Evolutionary conservation across 2,113 vertebrate species (phyloP).

Genomic region (Lucifuga dentata): DNA sequence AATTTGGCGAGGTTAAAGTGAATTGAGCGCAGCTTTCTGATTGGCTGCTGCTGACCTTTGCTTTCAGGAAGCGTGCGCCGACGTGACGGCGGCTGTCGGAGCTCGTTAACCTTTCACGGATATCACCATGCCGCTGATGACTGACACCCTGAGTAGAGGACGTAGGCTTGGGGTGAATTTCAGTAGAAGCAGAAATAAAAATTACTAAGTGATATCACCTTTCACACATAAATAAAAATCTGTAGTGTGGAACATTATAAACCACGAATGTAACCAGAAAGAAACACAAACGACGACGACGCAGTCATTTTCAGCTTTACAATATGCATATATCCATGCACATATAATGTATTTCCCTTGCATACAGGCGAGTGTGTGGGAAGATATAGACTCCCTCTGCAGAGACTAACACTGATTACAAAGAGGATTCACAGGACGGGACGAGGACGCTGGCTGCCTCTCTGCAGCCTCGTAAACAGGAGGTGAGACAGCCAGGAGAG

Average conservation of each 20-base stretch:
- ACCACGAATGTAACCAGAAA: conserved; percentile 78
- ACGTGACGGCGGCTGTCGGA: too few relatives aligned
- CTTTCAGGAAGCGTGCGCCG: too few relatives aligned
- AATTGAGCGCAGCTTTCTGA: not conserved
- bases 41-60: too few relatives aligned
- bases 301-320: conserved; percentile 75
- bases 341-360: conserved; percentile 77
- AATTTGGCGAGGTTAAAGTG: conserved; percentile 1
- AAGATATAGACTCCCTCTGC: conserved; percentile 69
- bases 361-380: conserved; percentile 73
- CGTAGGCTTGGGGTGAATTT: conserved; percentile 71
- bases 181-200: conserved; percentile 64
- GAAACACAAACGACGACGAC: conserved; percentile 68
- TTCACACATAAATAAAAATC: conserved; percentile 80
- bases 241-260: conserved; percentile 68
- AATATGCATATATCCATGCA: conserved; percentile 85
- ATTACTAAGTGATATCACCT: conserved; percentile 64
- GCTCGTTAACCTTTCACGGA: conserved; percentile 60
- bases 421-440: conserved; percentile 65
- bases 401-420: conserved; percentile 79
- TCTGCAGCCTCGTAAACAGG: conserved; percentile 76
- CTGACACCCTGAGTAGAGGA: conserved; percentile 82
- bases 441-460: conserved; percentile 38
- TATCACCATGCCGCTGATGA: conserved; percentile 76
- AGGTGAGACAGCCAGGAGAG: conserved; percentile 65